These are phyloP conservation scores for Thinocorus orbignyianus DNA, from an alignment of 2,113 vertebrate species.

Conservation along the genomic window DNA sequence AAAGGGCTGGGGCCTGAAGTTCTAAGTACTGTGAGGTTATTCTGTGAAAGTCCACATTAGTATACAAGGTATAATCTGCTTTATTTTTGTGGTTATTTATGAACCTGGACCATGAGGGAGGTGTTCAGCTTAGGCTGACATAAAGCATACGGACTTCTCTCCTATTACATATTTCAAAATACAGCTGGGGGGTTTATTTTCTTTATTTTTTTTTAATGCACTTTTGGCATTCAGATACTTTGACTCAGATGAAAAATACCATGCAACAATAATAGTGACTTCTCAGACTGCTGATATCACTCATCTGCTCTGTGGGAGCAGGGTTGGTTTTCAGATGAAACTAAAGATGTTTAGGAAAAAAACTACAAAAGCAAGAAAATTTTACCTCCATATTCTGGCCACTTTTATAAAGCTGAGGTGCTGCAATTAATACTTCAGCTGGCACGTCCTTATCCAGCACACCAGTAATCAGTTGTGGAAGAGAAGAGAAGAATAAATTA, in stretches of 20 bases:
- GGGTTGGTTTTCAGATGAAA: not conserved
- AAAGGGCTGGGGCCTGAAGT: not conserved
- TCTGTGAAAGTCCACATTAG: not conserved
- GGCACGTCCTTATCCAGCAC: slow-evolving; percentile 94
- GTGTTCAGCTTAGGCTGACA: not conserved
- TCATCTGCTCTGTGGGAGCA: not conserved
- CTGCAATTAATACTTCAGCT: slow-evolving; percentile 81
- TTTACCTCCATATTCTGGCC: slow-evolving; percentile 93
- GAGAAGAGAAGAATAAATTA: slow-evolving; percentile 96
- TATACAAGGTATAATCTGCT: not conserved
- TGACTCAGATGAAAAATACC: not conserved
- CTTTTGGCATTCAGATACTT: not conserved
- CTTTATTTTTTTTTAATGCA: not conserved
- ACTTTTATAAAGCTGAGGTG: slow-evolving; percentile 91
- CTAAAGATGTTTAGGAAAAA: not conserved
- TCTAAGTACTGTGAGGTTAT: not conserved
- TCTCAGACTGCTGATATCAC: not conserved
- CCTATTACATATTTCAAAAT: not conserved
- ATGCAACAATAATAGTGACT: not conserved
- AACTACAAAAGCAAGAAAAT: not conserved
- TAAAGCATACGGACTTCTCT: not conserved
- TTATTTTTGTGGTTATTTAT: not conserved
- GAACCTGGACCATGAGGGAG: not conserved
- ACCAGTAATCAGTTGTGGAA: slow-evolving; percentile 95
- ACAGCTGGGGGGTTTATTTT: not conserved